phyloP scores from a whole-genome alignment of 2,797 vertebrate genomes.

The Bradypodion ventrale region DNA sequence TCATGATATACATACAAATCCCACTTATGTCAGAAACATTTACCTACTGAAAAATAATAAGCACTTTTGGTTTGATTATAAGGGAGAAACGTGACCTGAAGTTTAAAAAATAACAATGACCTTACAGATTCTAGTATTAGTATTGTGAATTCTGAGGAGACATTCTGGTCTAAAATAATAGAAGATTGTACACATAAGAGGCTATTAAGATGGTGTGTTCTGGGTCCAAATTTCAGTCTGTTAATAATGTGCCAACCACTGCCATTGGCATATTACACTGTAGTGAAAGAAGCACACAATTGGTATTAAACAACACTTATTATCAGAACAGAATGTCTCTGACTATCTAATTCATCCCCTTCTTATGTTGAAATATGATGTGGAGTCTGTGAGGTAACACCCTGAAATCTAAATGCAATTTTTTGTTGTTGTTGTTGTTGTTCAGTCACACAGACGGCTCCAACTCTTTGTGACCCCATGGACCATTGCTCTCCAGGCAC shows the following conservation, averaged over 20 bases:
- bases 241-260: neutral
- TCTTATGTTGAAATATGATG: neutral
- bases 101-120: slow-evolving; percentile 14
- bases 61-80: neutral
- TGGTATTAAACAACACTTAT: neutral
- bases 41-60: neutral
- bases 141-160: neutral
- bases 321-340: neutral
- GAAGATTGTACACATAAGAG: neutral
- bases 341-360: neutral
- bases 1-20: slow-evolving; percentile 6
- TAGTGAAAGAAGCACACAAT: neutral
- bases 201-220: neutral
- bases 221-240: neutral
- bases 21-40: slow-evolving; percentile 3
- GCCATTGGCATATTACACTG: neutral
- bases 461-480: no score
- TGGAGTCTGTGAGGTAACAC: neutral
- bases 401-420: neutral
- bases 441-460: no score
- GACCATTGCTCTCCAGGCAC: no score
- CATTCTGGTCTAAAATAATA: neutral
- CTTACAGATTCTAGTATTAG: slow-evolving; percentile 1
- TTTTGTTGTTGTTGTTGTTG: no score
- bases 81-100: neutral